phyloP scores from a whole-genome alignment of 2,888 invertebrate genomes.

The Oxycera nigricornis region DNA sequence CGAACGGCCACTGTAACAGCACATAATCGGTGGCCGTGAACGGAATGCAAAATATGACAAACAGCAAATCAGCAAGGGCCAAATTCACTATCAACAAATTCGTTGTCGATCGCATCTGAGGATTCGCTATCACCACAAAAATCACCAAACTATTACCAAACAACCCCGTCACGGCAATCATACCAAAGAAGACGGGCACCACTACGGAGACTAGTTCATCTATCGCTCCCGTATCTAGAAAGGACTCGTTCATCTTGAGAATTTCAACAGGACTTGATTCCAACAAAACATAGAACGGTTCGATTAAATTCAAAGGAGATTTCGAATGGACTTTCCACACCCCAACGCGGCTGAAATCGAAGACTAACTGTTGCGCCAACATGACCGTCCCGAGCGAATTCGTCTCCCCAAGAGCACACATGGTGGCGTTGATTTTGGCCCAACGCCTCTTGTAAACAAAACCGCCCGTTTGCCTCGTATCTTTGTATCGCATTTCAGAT shows the following conservation, averaged over 20 bases:
- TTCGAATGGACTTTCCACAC: constrained; percentile 11
- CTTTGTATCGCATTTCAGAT: neutral
- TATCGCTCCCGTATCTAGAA: neutral
- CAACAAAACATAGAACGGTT: neutral
- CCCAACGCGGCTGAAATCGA: constrained; percentile 20
- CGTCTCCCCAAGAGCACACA: neutral
- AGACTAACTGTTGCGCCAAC: constrained; percentile 37
- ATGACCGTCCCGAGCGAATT: constrained; percentile 13
- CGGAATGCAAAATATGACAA: constrained; percentile 91
- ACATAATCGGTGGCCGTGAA: constrained; percentile 91
- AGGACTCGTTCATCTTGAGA: constrained; percentile 27
- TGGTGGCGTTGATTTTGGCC: constrained; percentile 38
- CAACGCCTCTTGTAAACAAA: constrained; percentile 37
- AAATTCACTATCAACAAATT: constrained; percentile 91
- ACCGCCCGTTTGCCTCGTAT: neutral
- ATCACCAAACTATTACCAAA: constrained; percentile 89
- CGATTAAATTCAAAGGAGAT: neutral
- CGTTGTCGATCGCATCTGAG: constrained; percentile 91
- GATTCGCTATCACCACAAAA: constrained; percentile 83
- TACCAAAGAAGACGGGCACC: constrained; percentile 82
- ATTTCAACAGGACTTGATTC: neutral
- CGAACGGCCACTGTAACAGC: constrained; percentile 86
- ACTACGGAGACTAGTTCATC: constrained; percentile 67
- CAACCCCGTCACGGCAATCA: constrained; percentile 83
- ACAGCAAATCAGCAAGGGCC: constrained; percentile 86